Percentiles rank a stretch among this genome's conserved stretches.
Conservation (phyloP, 2,888 invertebrate species). For the Rugalucina vietnamica region DNA sequence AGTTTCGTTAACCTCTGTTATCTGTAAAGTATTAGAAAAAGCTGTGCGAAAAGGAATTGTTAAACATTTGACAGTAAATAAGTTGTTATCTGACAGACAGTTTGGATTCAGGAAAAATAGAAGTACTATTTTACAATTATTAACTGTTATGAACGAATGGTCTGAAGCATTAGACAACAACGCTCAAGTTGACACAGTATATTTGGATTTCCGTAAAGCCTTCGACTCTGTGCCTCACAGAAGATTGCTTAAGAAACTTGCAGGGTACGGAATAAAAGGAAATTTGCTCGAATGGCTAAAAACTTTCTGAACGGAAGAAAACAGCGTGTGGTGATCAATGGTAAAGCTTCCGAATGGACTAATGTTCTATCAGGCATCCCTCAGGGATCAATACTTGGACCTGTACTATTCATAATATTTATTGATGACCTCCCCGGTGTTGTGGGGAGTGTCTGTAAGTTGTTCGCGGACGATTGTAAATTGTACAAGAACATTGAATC, state of each 20-base stretch:
- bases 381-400: conserved; percentile 19
- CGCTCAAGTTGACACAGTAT: background rate
- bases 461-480: background rate
- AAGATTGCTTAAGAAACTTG: conserved; percentile 5
- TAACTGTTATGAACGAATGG: conserved; percentile 10
- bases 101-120: conserved; percentile 20
- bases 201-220: conserved; percentile 24
- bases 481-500: conserved; percentile 1
- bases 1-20: conserved; percentile 7
- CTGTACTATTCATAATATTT: conserved; percentile 13
- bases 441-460: background rate
- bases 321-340: conserved; percentile 10
- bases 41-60: conserved; percentile 1
- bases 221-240: conserved; percentile 26
- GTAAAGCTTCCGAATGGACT: background rate
- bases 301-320: background rate
- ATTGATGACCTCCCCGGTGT: conserved; percentile 13
- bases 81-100: conserved; percentile 9
- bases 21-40: conserved; percentile 13
- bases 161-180: conserved; percentile 8
- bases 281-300: conserved; percentile 5
- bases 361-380: conserved; percentile 5
- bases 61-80: background rate
- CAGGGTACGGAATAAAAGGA: conserved; percentile 2
- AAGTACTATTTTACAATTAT: conserved; percentile 1